These are phyloP conservation scores for Dasysyrphus albostriatus DNA, from an alignment of 2,888 invertebrate genomes.

Conservation along the genomic window DNA sequence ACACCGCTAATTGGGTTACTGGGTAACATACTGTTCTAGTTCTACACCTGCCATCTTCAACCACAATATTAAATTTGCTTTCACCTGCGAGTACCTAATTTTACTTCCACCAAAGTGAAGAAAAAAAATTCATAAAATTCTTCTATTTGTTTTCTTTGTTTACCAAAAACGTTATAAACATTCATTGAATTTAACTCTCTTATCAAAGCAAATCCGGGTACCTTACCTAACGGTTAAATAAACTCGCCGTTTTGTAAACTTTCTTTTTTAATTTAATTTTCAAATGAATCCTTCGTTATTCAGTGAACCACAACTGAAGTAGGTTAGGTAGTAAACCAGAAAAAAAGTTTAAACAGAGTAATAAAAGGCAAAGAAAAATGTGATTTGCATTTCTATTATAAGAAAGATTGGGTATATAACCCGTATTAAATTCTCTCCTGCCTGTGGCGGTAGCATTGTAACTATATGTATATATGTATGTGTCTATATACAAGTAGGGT, in stretches of 20 bases:
- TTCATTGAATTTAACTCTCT: neutral
- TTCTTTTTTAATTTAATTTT: neutral
- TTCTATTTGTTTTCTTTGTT: neutral
- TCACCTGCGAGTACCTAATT: neutral
- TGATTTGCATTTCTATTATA: conserved; percentile 18
- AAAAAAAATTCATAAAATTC: neutral
- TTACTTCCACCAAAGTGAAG: neutral
- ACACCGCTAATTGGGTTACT: too few relatives aligned
- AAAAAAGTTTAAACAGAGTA: neutral
- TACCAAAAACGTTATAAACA: neutral
- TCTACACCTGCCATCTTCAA: too few relatives aligned
- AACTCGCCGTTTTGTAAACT: neutral
- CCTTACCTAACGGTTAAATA: conserved; percentile 8
- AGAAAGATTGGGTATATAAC: neutral
- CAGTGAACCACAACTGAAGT: neutral
- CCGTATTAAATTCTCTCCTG: neutral
- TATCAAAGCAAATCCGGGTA: neutral
- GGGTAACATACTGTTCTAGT: too few relatives aligned
- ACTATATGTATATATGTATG: neutral
- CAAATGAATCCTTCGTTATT: conserved; percentile 8
- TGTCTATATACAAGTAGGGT: neutral
- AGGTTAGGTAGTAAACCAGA: neutral
- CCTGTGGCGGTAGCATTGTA: neutral
- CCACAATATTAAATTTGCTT: too few relatives aligned
- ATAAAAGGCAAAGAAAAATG: conserved; percentile 11